Conservation (phyloP, 2,797 vertebrate species). For the Pachyuromys duprasi region DNA sequence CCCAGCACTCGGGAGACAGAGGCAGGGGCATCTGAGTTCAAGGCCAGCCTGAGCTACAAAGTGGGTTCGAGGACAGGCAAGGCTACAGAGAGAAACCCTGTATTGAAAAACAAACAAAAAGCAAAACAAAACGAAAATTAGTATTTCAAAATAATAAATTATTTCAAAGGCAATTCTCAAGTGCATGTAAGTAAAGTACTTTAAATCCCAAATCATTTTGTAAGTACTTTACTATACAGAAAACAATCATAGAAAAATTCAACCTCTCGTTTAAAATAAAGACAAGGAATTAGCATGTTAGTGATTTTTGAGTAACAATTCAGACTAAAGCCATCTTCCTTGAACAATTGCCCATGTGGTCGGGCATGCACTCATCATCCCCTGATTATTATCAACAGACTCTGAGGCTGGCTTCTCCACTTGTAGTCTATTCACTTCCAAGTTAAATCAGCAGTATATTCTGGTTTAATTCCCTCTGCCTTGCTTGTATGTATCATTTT, state of each 20-base stretch:
- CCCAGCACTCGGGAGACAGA: not conserved
- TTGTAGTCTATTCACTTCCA: slow-evolving; percentile 27
- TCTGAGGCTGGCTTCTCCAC: slow-evolving; percentile 41
- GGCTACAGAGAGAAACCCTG: not conserved
- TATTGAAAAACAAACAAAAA: not conserved
- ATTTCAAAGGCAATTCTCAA: slow-evolving; percentile 51
- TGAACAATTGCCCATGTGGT: not conserved
- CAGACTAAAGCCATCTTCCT: slow-evolving; percentile 7
- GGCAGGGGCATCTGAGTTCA: not conserved
- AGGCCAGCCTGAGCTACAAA: not conserved
- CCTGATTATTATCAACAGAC: not conserved
- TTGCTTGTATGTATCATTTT: slow-evolving; percentile 42
- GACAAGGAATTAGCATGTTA: not conserved
- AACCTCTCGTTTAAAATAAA: not conserved
- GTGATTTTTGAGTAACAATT: not conserved
- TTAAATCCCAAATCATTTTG: slow-evolving; percentile 56
- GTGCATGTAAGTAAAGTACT: slow-evolving; percentile 51
- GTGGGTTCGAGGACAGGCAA: not conserved
- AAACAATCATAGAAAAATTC: slow-evolving; percentile 33
- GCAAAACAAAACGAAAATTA: not conserved
- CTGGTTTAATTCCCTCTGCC: slow-evolving; percentile 40
- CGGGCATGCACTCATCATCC: not conserved
- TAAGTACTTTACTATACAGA: slow-evolving; percentile 51
- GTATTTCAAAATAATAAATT: slow-evolving; percentile 31
- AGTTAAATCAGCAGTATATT: slow-evolving; percentile 60